Evolutionary conservation across 2,888 invertebrate genomes (phyloP).

Genomic region (Eupithecia subumbrata): DNA sequence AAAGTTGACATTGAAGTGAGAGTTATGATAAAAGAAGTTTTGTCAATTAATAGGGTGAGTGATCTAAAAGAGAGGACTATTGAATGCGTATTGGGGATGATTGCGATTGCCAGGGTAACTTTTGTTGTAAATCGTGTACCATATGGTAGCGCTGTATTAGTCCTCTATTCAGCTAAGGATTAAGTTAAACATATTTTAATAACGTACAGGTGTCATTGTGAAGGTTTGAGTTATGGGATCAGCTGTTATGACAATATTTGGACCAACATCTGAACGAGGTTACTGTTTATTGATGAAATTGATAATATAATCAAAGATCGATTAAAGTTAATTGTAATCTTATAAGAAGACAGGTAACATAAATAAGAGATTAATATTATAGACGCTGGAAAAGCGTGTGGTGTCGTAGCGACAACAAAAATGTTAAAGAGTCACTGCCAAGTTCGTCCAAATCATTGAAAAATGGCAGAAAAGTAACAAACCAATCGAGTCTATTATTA

Average conservation of each 20-base stretch:
- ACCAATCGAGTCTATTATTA: too few relatives aligned
- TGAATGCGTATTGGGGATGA: conserved; percentile 72
- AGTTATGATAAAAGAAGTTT: conserved; percentile 55
- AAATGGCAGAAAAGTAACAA: neutral
- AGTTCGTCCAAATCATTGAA: neutral
- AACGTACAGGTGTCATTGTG: conserved; percentile 65
- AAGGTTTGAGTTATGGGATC: conserved; percentile 44
- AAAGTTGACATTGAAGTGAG: conserved; percentile 49
- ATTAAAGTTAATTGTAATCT: too few relatives aligned
- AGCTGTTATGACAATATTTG: conserved; percentile 33
- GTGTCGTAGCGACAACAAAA: neutral
- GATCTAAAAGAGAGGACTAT: conserved; percentile 71
- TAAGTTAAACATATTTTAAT: conserved; percentile 77
- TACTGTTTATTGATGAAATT: neutral
- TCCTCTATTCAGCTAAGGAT: conserved; percentile 59
- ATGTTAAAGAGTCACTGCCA: neutral
- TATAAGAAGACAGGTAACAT: too few relatives aligned
- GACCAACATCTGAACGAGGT: neutral
- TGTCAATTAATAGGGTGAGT: conserved; percentile 78
- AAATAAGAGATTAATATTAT: too few relatives aligned
- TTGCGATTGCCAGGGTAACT: conserved; percentile 63
- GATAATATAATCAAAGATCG: too few relatives aligned
- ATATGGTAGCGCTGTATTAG: conserved; percentile 76
- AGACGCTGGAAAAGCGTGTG: neutral
- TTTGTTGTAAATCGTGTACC: conserved; percentile 71